These are phyloP conservation scores for Tetramorium parvispinum DNA, from an alignment of 1,140 invertebrate species.

Conservation along the genomic window DNA sequence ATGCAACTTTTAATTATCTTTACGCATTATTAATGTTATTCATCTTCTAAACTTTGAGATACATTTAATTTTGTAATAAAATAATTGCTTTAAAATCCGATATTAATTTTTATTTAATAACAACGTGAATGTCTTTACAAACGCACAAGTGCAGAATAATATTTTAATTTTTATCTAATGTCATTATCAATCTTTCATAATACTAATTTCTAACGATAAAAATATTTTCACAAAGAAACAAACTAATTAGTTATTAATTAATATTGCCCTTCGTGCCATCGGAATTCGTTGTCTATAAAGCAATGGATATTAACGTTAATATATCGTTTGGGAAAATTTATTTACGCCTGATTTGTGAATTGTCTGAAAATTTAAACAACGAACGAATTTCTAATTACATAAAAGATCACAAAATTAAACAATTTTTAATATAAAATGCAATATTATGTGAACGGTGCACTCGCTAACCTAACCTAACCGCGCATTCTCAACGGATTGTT, in stretches of 20 bases:
- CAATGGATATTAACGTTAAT: not conserved
- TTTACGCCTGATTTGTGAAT: not conserved
- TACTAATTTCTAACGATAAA: conserved; percentile 17
- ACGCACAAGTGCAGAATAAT: not conserved
- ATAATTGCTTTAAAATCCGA: not conserved
- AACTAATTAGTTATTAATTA: not conserved
- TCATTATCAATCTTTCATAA: not conserved
- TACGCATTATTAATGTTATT: not conserved
- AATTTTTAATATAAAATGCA: conserved; percentile 2
- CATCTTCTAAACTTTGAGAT: not conserved
- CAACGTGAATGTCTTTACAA: not conserved
- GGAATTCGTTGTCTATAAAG: not conserved
- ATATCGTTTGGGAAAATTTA: not conserved
- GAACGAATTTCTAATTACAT: not conserved
- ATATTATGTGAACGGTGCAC: not conserved
- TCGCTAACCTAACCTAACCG: not conserved
- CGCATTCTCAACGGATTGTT: not conserved
- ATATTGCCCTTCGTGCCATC: not conserved
- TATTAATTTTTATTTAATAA: not conserved
- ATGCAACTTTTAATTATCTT: not conserved
- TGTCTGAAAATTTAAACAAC: not conserved
- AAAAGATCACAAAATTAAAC: not conserved
- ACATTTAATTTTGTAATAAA: not conserved
- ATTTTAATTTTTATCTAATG: not conserved
- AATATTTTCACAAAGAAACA: not conserved